Evolutionary conservation across 2,797 vertebrate species (phyloP).

Genomic region (Zenarchopterus dispar): DNA sequence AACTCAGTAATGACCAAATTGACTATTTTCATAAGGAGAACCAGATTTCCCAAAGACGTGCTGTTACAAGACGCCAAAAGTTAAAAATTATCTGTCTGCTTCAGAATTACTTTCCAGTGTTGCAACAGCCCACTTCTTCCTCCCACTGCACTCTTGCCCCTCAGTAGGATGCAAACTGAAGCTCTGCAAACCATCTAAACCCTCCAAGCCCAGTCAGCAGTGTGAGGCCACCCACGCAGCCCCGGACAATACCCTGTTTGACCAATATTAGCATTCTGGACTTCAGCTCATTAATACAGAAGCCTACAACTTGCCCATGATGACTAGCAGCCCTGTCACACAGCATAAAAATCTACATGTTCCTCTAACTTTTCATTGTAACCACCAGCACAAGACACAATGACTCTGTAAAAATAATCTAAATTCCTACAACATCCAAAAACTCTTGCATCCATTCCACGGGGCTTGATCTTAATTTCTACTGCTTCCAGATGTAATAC

Average conservation of each 20-base stretch:
- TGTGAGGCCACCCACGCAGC: constrained; percentile 53
- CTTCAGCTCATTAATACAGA: constrained; percentile 40
- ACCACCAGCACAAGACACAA: no score
- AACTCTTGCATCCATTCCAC: neutral
- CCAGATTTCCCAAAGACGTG: neutral
- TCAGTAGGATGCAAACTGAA: constrained; percentile 28
- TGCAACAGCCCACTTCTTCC: constrained; percentile 38
- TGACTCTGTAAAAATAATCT: neutral
- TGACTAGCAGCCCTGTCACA: constrained; percentile 18
- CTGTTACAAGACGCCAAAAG: constrained; percentile 1
- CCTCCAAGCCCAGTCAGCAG: constrained; percentile 49
- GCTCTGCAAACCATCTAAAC: constrained; percentile 36
- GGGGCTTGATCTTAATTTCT: neutral
- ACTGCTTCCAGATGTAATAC: neutral
- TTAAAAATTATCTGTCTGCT: constrained; percentile 8
- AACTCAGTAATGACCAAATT: no score
- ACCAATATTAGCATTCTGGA: constrained; percentile 56
- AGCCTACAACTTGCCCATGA: constrained; percentile 39
- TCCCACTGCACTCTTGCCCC: constrained; percentile 28
- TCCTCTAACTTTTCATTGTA: constrained; percentile 6
- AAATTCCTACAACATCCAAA: neutral
- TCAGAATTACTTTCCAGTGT: constrained; percentile 57
- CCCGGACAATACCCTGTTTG: constrained; percentile 57
- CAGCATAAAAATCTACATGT: neutral
- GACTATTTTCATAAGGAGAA: constrained; percentile 3